Percentiles rank a stretch among this genome's conserved stretches.
These are phyloP conservation scores for Homarus americanus DNA, from an alignment of 1,140 invertebrate genomes.

Conservation along the genomic window DNA sequence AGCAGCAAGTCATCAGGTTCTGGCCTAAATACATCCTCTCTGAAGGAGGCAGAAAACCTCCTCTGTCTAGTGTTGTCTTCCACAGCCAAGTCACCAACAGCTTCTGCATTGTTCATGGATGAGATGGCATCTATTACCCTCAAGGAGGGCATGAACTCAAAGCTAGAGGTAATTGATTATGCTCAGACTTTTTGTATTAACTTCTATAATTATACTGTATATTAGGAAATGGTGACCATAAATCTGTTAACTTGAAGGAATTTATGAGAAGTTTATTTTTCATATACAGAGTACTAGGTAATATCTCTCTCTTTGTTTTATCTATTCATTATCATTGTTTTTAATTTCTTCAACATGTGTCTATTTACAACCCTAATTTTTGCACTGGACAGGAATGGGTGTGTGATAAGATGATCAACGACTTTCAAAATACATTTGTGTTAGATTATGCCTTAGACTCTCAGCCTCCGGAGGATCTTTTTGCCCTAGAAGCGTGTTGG, in stretches of 20 bases:
- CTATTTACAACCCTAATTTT: too few relatives aligned
- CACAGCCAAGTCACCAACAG: slow-evolving; percentile 53
- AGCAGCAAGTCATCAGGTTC: neutral
- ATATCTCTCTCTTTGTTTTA: too few relatives aligned
- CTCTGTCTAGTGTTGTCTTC: slow-evolving; percentile 60
- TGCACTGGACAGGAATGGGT: slow-evolving; percentile 49
- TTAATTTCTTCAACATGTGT: too few relatives aligned
- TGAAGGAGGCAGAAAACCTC: slow-evolving; percentile 62
- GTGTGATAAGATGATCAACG: slow-evolving; percentile 50
- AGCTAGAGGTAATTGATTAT: slow-evolving; percentile 68
- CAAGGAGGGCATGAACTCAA: slow-evolving; percentile 67
- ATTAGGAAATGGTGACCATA: too few relatives aligned
- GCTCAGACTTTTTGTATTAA: too few relatives aligned
- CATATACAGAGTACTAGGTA: too few relatives aligned
- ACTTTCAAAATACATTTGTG: slow-evolving; percentile 62
- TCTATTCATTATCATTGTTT: too few relatives aligned
- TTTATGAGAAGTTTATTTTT: too few relatives aligned
- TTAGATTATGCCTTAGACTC: slow-evolving; percentile 19
- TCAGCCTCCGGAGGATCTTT: slow-evolving; percentile 21
- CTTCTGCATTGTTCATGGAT: slow-evolving; percentile 75
- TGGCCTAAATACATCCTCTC: neutral
- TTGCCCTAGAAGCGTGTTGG: slow-evolving; percentile 23
- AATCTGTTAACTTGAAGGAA: too few relatives aligned
- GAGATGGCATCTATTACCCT: slow-evolving; percentile 74
- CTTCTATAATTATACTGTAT: too few relatives aligned